Percentiles rank a stretch among this genome's conserved stretches.
phyloP scores from a whole-genome alignment of 2,797 vertebrate species.

The Alcedo atthis region DNA sequence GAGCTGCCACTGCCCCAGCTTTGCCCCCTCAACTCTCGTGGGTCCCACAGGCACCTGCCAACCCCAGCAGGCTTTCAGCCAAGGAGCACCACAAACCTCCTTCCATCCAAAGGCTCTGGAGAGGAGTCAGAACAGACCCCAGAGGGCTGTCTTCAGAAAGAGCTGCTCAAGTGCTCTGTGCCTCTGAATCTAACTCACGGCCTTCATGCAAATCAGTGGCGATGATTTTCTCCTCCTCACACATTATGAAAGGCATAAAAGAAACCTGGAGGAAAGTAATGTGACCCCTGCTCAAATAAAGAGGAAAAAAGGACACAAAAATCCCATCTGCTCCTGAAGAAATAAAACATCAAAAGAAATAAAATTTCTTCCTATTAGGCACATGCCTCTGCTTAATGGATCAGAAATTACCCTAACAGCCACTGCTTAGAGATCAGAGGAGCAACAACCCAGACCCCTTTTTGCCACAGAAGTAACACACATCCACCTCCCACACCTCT shows the following conservation, averaged over 20 bases:
- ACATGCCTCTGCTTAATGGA: not conserved
- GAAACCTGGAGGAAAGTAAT: not conserved
- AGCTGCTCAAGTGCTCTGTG: not conserved
- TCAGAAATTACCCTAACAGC: not conserved
- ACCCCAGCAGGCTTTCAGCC: accelerated
- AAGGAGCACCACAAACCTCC: not conserved
- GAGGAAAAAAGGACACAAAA: not conserved
- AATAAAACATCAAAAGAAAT: conserved; percentile 34
- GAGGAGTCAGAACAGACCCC: not conserved
- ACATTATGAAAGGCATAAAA: not conserved
- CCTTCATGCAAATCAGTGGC: not conserved
- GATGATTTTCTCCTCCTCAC: not conserved
- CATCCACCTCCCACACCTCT: not conserved
- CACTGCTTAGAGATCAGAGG: not conserved
- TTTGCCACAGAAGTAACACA: accelerated
- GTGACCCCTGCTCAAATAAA: not conserved
- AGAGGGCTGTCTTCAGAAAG: not conserved
- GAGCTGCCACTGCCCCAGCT: not conserved
- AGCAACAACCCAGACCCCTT: not conserved
- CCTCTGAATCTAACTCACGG: not conserved
- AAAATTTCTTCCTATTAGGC: not conserved
- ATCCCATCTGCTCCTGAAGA: not conserved
- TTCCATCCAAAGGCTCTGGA: too few species aligned
- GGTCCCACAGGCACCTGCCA: not conserved
- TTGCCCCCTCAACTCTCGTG: accelerated